Conservation (phyloP, 2,888 invertebrate genomes). For the Netelia virgata region DNA sequence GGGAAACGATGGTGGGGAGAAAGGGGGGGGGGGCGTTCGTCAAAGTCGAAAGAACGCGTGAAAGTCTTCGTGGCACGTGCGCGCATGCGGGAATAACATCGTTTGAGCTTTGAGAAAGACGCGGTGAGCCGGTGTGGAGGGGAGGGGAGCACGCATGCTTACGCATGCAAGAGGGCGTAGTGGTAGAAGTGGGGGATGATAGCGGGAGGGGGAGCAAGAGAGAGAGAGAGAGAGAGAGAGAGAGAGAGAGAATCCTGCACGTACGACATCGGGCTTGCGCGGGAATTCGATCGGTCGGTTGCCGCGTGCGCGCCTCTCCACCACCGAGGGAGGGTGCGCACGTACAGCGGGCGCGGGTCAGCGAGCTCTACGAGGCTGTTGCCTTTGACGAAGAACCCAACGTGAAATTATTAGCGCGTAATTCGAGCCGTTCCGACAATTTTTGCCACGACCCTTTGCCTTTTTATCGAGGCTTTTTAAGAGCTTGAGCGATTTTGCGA, state of each 20-base stretch:
- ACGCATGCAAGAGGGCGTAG: slow-evolving; percentile 65
- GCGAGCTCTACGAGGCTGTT: slow-evolving; percentile 51
- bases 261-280: slow-evolving; percentile 57
- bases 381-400: slow-evolving; percentile 7
- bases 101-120: slow-evolving; percentile 23
- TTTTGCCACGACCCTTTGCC: too few species aligned
- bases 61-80: slow-evolving; percentile 58
- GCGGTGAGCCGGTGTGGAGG: not conserved
- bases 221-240: not conserved
- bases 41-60: slow-evolving; percentile 41
- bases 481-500: not conserved
- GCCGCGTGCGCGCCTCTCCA: slow-evolving; percentile 16
- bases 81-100: slow-evolving; percentile 59
- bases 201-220: not conserved
- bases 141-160: slow-evolving; percentile 59
- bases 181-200: slow-evolving; percentile 40
- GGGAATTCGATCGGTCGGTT: slow-evolving; percentile 76
- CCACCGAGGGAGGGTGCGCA: slow-evolving; percentile 48
- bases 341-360: slow-evolving; percentile 58
- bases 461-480: not conserved
- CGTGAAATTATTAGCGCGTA: not conserved
- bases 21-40: slow-evolving; percentile 1
- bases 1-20: not conserved
- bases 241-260: slow-evolving; percentile 42
- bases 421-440: not conserved